Conservation (phyloP, 1,140 invertebrate genomes). For the Brachionus koreanus region DNA sequence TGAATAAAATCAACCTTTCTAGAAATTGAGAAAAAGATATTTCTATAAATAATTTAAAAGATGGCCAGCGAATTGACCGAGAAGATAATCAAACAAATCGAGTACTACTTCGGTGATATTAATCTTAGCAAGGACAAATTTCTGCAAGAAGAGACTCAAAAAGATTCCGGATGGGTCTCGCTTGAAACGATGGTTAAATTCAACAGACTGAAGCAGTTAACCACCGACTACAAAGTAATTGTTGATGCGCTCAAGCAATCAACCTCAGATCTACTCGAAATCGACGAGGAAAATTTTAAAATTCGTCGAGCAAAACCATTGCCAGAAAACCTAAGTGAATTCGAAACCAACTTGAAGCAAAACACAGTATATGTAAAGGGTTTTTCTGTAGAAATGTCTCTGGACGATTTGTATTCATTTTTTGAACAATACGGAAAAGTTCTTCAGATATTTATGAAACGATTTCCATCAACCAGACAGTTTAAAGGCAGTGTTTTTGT, state of each 20-base stretch:
- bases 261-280: not conserved
- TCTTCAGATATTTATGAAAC: slow-evolving; percentile 40
- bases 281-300: slow-evolving; percentile 35
- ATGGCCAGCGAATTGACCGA: not conserved
- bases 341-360: slow-evolving; percentile 30
- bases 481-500: slow-evolving; percentile 44
- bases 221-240: slow-evolving; percentile 11
- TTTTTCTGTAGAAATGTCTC: slow-evolving; percentile 8
- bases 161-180: slow-evolving; percentile 41
- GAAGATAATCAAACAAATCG: slow-evolving; percentile 42
- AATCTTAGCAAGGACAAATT: slow-evolving; percentile 44
- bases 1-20: not conserved
- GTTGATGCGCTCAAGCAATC: slow-evolving; percentile 13
- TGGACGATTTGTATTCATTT: slow-evolving; percentile 11
- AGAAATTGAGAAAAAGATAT: not conserved
- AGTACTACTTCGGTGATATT: slow-evolving; percentile 44
- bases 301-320: slow-evolving; percentile 8
- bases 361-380: slow-evolving; percentile 42
- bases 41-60: not conserved
- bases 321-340: slow-evolving; percentile 26
- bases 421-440: slow-evolving; percentile 35
- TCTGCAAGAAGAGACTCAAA: slow-evolving; percentile 21
- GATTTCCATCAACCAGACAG: slow-evolving; percentile 24
- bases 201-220: slow-evolving; percentile 24
- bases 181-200: slow-evolving; percentile 28